Percentiles rank a stretch among this genome's conserved stretches.
These are phyloP conservation scores for Neodiprion lecontei DNA, from an alignment of 1,140 invertebrate species.

Conservation along the genomic window DNA sequence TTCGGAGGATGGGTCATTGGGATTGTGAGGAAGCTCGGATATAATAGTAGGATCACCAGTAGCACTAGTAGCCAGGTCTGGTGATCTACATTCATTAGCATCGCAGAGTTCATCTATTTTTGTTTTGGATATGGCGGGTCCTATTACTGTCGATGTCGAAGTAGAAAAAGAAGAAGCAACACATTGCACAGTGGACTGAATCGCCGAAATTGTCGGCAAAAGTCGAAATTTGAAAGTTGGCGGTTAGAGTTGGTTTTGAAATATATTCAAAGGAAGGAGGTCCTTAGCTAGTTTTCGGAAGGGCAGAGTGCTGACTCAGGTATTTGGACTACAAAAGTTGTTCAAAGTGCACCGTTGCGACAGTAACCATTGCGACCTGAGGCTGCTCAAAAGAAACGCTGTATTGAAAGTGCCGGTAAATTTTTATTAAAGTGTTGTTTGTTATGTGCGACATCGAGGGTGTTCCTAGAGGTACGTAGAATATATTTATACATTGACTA, in stretches of 20 bases:
- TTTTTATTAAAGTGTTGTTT: no score
- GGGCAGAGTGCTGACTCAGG: background rate
- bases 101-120: conserved; percentile 16
- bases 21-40: background rate
- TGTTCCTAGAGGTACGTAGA: no score
- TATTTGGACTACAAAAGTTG: background rate
- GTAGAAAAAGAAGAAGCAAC: background rate
- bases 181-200: background rate
- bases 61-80: conserved; percentile 16
- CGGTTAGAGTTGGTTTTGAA: background rate
- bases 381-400: background rate
- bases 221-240: background rate
- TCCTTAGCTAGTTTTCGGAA: background rate
- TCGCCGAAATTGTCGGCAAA: background rate
- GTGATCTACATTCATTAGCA: conserved; percentile 28
- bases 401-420: no score
- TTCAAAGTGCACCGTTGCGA: background rate
- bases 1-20: no score
- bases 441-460: no score
- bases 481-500: no score
- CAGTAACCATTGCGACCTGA: background rate
- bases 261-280: background rate
- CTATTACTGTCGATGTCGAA: background rate
- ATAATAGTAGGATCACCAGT: background rate
- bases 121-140: background rate